phyloP scores from a whole-genome alignment of 2,113 vertebrate species.

The Seriola rivoliana region DNA sequence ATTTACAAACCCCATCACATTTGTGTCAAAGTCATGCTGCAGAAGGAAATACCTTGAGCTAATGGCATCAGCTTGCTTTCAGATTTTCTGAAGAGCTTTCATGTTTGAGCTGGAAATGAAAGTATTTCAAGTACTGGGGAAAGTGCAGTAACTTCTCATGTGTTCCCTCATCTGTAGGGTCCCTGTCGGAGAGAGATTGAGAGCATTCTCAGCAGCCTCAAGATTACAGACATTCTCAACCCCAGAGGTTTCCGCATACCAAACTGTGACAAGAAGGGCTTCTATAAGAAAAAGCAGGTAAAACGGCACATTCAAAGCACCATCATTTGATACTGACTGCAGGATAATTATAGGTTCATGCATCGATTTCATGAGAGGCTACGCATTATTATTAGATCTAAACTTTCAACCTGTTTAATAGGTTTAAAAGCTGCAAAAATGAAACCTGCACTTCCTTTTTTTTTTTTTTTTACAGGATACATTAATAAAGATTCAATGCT shows the following conservation, averaged over 20 bases:
- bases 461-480: conserved; percentile 25
- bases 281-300: conserved; percentile 99
- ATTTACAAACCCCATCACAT: conserved; percentile 5
- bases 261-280: conserved; percentile 97
- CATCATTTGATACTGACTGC: background rate
- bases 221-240: conserved; percentile 90
- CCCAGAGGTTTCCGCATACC: conserved; percentile 93
- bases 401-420: background rate
- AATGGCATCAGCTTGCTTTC: background rate
- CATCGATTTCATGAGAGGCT: background rate
- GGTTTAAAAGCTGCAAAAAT: conserved; percentile 12
- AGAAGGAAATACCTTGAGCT: background rate
- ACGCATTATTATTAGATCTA: background rate
- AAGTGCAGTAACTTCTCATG: conserved; percentile 11
- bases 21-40: conserved; percentile 1
- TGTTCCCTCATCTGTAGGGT: conserved; percentile 83
- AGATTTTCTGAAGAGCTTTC: background rate
- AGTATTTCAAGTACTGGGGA: background rate
- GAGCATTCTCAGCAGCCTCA: conserved; percentile 91
- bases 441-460: conserved; percentile 26
- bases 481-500: conserved; percentile 52
- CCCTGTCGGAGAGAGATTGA: conserved; percentile 96
- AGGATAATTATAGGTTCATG: background rate
- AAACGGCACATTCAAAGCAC: conserved; percentile 43
- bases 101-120: background rate